Evolutionary conservation across 1,140 invertebrate genomes (phyloP), one percentile per base, ranked within the genome.

Genomic region (Pissodes strobi): DNA sequence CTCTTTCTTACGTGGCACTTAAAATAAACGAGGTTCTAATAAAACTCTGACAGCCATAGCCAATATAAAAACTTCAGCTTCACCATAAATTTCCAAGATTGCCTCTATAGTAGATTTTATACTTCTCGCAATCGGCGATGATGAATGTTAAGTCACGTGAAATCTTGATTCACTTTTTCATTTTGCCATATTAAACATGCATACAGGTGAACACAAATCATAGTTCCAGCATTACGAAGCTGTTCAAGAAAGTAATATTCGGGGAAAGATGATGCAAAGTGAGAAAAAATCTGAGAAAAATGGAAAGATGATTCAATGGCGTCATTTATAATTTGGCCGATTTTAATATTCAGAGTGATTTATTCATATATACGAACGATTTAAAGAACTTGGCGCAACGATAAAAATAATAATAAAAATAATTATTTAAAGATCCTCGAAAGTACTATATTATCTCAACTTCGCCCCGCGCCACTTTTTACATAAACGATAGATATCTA

Each of bases 201-300:
- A 66, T 61, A 61, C 64, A 66, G 64, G 64, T 66, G 56, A 55
- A 61, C 58, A 66, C 56, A 66, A 66, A 66, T 66, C 64, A 66
- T 61, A 48, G 53, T 51, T 62, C 15, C 34, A 51, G 46, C 38
- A 12, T 38, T 57, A 51, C 45, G 48, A 55, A 63, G 23, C 48
- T 23, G 49, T 25, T 64, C 45, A 34, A 30, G 55, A 64, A 65
- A 23, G 46, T 65, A 60, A 64, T 64, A 64, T 59, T 34, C 39
- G 41, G 6, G 38, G 25, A 63, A 59, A 27, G 45, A 48, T 37
- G 25, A 25, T 23, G 61, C 55, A 57, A 56, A 60, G 43, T 58
- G 55, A 13, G 15, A 57, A 64, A 64, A 59, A 64, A 64, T 48
- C 52, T 22, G 3, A 1, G 49, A 41, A 52, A 53, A 51, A 17